A percentile compares a stretch with the other conserved stretches of the same genome.
Conservation (phyloP, 2,888 invertebrate species). For the Polia nebulosa region DNA sequence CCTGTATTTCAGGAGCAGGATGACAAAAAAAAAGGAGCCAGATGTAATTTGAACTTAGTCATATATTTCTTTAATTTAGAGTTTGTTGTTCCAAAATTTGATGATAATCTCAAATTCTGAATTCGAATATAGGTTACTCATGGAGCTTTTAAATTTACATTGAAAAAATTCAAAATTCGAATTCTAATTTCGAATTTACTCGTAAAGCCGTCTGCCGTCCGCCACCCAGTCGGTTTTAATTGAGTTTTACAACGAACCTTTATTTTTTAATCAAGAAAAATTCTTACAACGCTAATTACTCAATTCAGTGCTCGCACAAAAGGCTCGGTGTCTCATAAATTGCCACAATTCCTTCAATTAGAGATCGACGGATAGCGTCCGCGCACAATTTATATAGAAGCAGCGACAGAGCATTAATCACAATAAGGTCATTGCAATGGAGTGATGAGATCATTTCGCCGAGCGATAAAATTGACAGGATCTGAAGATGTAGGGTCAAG, state of each 20-base stretch:
- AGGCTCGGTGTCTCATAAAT: constrained; percentile 75
- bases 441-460: constrained; percentile 79
- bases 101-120: too few species aligned
- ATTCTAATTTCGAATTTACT: constrained; percentile 26
- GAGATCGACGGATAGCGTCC: constrained; percentile 83
- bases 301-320: constrained; percentile 78
- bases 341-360: constrained; percentile 86
- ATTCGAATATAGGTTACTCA: too few species aligned
- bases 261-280: constrained; percentile 77
- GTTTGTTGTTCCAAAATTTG: too few species aligned
- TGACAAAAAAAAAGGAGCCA: too few species aligned
- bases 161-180: constrained; percentile 13
- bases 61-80: too few species aligned
- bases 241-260: constrained; percentile 68
- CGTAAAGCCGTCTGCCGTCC: constrained; percentile 28
- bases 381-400: constrained; percentile 72
- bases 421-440: constrained; percentile 74
- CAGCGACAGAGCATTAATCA: constrained; percentile 80
- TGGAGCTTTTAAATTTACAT: neutral
- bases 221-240: constrained; percentile 60
- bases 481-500: constrained; percentile 58
- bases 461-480: constrained; percentile 66
- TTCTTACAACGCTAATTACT: constrained; percentile 80
- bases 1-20: too few species aligned
- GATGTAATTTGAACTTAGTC: too few species aligned